Conservation (phyloP, 2,113 vertebrate genomes). For the Mus musculus region GRCm39 chr12:103495001-103495500, state of each 20-base stretch:
- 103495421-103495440: not conserved
- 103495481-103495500: not conserved
- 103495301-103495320: slow-evolving; percentile 10
- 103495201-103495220: slow-evolving; percentile 38
- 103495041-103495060: slow-evolving; percentile 8
- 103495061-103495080: not conserved
- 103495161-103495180: slow-evolving; percentile 1
- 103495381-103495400: not conserved
- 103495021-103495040: slow-evolving; percentile 10
- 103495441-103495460: not conserved
- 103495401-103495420: not conserved
- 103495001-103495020: not conserved
- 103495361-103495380: not conserved
- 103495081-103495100: slow-evolving; percentile 4
- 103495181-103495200: slow-evolving; percentile 27
- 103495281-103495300: not conserved
- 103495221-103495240: not conserved
- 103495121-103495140: not conserved
- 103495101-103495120: not conserved
- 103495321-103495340: not conserved
- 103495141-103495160: slow-evolving; percentile 22
- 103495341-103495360: not conserved
- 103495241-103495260: not conserved
- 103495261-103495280: not conserved
- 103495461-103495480: not conserved